A percentile compares a stretch with the other conserved stretches of the same genome.
Evolutionary conservation across 2,888 invertebrate species (phyloP).

Genomic region (Nysson spinosus): DNA sequence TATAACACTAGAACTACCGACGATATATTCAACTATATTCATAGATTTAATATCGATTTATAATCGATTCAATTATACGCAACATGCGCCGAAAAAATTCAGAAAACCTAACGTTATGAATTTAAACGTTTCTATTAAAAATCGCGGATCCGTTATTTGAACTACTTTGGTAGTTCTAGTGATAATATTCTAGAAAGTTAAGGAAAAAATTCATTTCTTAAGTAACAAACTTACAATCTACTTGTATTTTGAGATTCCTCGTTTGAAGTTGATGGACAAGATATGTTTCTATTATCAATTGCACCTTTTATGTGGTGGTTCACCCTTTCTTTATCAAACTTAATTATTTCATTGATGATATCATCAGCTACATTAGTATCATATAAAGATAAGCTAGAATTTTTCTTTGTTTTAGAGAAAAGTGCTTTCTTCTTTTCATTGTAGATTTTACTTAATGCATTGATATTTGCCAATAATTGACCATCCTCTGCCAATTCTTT

Average conservation of each 20-base stretch:
- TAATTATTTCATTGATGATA: constrained; percentile 48
- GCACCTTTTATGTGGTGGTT: constrained; percentile 16
- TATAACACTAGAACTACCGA: too few relatives aligned
- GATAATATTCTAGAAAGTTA: too few relatives aligned
- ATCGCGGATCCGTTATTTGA: too few relatives aligned
- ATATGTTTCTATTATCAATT: background rate
- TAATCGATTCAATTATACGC: too few relatives aligned
- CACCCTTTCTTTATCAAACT: constrained; percentile 41
- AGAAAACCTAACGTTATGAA: too few relatives aligned
- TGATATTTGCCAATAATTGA: constrained; percentile 55
- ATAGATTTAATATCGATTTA: too few relatives aligned
- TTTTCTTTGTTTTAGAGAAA: background rate
- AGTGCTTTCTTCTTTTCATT: constrained; percentile 37
- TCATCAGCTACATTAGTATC: constrained; percentile 55
- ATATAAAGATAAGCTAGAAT: constrained; percentile 57
- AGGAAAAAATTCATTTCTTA: too few relatives aligned
- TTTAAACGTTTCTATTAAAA: too few relatives aligned
- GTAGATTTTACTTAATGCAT: constrained; percentile 59
- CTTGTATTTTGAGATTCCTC: background rate
- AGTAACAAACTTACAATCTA: too few relatives aligned
- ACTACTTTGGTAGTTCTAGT: too few relatives aligned
- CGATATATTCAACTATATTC: too few relatives aligned
- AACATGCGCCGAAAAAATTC: too few relatives aligned
- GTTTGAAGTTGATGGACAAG: constrained; percentile 31
- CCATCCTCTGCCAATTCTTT: constrained; percentile 55